Conservation (phyloP, 1,140 invertebrate genomes). For the Papilio xuthus region DNA sequence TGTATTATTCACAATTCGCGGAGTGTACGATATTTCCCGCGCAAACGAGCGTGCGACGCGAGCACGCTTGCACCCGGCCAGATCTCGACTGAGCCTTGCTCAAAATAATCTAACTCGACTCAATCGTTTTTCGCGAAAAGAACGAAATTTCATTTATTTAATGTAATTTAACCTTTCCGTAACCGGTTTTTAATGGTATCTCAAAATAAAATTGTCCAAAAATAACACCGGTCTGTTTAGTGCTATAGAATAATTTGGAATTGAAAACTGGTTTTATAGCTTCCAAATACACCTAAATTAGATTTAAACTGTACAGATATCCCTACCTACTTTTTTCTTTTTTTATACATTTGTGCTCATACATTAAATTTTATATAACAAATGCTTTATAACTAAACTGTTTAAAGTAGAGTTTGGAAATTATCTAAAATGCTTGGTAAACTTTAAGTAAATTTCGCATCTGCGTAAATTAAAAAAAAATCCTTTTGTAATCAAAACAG, state of each 20-base stretch:
- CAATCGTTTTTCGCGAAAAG: background rate
- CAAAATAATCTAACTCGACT: background rate
- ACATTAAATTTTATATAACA: no score
- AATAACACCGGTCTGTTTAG: background rate
- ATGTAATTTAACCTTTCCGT: conserved; percentile 7
- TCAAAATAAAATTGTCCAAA: conserved; percentile 19
- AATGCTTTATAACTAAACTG: no score
- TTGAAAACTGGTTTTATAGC: background rate
- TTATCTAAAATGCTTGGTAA: no score
- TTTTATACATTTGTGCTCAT: no score
- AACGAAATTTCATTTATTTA: background rate
- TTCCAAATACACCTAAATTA: background rate
- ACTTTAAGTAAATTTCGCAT: no score
- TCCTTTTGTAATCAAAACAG: no score
- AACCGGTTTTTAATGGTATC: conserved; percentile 9
- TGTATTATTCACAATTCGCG: conserved; percentile 6
- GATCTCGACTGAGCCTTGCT: conserved; percentile 40
- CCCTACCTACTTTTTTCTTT: background rate
- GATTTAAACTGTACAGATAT: background rate
- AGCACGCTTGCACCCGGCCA: conserved; percentile 38
- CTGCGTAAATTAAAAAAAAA: no score
- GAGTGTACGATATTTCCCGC: conserved; percentile 45
- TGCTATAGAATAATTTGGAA: background rate
- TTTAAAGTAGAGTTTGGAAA: no score
- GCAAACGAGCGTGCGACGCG: conserved; percentile 44